phyloP scores from a whole-genome alignment of 2,888 invertebrate genomes.

The Acronicta alni region DNA sequence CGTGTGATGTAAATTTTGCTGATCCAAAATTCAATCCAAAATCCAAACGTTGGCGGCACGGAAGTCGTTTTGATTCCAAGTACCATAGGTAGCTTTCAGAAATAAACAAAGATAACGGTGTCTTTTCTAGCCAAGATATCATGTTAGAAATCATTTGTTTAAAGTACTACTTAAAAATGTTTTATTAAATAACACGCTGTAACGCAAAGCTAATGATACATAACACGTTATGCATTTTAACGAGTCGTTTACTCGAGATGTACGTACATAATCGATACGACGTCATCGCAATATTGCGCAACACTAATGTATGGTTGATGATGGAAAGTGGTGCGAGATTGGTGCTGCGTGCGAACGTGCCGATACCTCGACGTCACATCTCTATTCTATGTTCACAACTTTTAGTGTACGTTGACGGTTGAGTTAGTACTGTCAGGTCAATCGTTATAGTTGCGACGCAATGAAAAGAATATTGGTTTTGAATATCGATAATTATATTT shows the following conservation, averaged over 20 bases:
- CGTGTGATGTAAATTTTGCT: too few species aligned
- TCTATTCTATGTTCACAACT: not conserved
- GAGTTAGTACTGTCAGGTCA: not conserved
- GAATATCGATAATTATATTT: too few species aligned
- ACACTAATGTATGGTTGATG: conserved; percentile 55
- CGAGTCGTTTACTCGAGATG: conserved; percentile 49
- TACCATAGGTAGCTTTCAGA: too few species aligned
- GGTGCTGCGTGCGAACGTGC: conserved; percentile 28
- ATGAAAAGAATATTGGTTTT: too few species aligned
- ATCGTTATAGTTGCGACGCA: not conserved
- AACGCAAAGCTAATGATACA: conserved; percentile 41
- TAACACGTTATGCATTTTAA: conserved; percentile 22
- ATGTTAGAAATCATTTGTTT: not conserved
- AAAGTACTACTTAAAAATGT: not conserved
- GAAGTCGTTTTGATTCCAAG: too few species aligned
- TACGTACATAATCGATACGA: conserved; percentile 50
- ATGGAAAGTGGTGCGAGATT: conserved; percentile 57
- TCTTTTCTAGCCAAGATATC: too few species aligned
- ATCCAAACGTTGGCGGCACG: too few species aligned
- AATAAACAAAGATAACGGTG: too few species aligned
- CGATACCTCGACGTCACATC: not conserved
- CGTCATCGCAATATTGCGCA: conserved; percentile 53
- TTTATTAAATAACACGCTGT: conserved; percentile 16
- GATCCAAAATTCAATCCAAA: too few species aligned
- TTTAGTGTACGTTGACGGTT: conserved; percentile 2